phyloP scores from a whole-genome alignment of 2,113 vertebrate genomes.

The Pteruthius melanotis region DNA sequence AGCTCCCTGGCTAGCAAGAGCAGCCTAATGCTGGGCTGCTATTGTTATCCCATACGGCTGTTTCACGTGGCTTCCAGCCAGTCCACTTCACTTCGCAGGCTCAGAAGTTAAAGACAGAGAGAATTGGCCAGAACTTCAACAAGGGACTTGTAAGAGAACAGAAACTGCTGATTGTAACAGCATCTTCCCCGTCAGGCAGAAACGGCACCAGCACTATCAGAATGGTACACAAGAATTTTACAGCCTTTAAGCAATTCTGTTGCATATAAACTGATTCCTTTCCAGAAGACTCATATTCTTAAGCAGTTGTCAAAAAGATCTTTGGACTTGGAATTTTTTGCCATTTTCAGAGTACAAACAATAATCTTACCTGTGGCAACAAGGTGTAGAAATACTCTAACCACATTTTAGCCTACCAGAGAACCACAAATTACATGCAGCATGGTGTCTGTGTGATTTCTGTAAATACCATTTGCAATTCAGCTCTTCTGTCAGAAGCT shows the following conservation, averaged over 20 bases:
- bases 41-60: not conserved
- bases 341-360: not conserved
- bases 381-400: not conserved
- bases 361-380: not conserved
- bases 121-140: not conserved
- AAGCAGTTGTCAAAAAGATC: not conserved
- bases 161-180: not conserved
- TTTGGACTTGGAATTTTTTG: not conserved
- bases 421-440: not conserved
- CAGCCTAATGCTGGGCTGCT: not conserved
- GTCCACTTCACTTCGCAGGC: not conserved
- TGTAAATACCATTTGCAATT: not conserved
- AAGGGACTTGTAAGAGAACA: not conserved
- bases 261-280: not conserved
- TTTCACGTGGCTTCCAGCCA: constrained; percentile 16
- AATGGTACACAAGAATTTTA: not conserved
- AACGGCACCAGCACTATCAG: not conserved
- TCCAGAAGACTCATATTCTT: not conserved
- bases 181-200: not conserved
- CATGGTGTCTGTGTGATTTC: not conserved
- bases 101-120: not conserved
- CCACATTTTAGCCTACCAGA: not conserved
- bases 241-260: not conserved
- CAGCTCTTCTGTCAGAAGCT: not conserved
- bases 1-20: constrained; percentile 26